These are phyloP conservation scores for Melanerpes aurifrons DNA, from an alignment of 2,113 vertebrate genomes.

Conservation along the genomic window DNA sequence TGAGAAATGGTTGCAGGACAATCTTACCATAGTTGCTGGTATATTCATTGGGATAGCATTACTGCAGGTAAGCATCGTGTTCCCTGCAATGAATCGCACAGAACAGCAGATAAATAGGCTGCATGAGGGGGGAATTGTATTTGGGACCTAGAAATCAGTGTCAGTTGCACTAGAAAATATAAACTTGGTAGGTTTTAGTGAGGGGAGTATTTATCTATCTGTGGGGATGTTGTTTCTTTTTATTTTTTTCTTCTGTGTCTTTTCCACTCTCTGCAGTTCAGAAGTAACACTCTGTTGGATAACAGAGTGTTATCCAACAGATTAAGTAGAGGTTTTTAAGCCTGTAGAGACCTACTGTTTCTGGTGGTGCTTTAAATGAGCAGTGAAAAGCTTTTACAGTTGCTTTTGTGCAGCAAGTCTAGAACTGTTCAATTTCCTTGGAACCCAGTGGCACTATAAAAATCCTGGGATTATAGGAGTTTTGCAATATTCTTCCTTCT, in stretches of 20 bases:
- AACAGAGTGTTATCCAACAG: no score
- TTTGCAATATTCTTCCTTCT: not conserved
- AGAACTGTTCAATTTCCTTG: not conserved
- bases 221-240: not conserved
- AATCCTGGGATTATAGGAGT: not conserved
- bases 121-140: not conserved
- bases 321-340: not conserved
- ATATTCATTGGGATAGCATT: constrained; percentile 97
- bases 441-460: not conserved
- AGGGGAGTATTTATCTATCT: not conserved
- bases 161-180: not conserved
- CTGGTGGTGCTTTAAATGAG: not conserved
- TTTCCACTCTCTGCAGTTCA: not conserved
- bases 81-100: not conserved
- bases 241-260: not conserved
- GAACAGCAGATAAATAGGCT: not conserved
- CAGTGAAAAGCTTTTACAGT: not conserved
- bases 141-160: not conserved
- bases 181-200: not conserved
- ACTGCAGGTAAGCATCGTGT: constrained; percentile 81
- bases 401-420: not conserved
- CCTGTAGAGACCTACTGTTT: not conserved
- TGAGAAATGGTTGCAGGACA: constrained; percentile 98
- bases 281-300: not conserved
- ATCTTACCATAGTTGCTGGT: constrained; percentile 95